These are phyloP conservation scores for Tetranychus piercei DNA, from an alignment of 2,888 invertebrate species.

Conservation along the genomic window DNA sequence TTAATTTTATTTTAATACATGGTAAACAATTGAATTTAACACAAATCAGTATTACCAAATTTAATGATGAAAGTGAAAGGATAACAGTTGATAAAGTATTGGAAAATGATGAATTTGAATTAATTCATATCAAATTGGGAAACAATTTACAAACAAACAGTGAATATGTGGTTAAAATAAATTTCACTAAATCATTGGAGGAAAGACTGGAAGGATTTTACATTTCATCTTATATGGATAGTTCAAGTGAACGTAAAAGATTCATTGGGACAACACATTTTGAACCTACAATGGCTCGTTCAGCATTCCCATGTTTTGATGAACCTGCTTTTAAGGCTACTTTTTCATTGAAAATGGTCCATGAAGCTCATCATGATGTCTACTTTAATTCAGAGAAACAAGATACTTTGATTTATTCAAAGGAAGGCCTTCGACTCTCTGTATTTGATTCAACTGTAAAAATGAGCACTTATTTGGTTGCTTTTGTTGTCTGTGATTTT, in stretches of 20 bases:
- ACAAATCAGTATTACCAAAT: slow-evolving; percentile 44
- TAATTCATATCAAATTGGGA: slow-evolving; percentile 40
- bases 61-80: slow-evolving; percentile 45
- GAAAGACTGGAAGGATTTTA: slow-evolving; percentile 79
- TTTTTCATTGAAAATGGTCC: slow-evolving; percentile 58
- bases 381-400: slow-evolving; percentile 25
- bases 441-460: slow-evolving; percentile 32
- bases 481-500: slow-evolving; percentile 67
- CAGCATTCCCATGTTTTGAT: slow-evolving; percentile 62
- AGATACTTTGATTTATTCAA: slow-evolving; percentile 17
- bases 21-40: slow-evolving; percentile 32
- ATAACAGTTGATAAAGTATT: slow-evolving; percentile 46
- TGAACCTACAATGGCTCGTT: slow-evolving; percentile 27
- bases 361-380: slow-evolving; percentile 36
- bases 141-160: slow-evolving; percentile 32
- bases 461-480: slow-evolving; percentile 76
- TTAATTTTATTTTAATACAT: slow-evolving; percentile 33
- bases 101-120: slow-evolving; percentile 65
- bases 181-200: slow-evolving; percentile 63
- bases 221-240: slow-evolving; percentile 49
- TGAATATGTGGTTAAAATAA: slow-evolving; percentile 59
- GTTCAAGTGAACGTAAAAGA: slow-evolving; percentile 23
- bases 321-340: slow-evolving; percentile 63
- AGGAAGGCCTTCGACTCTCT: slow-evolving; percentile 21
- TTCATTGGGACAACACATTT: slow-evolving; percentile 33